Evolutionary conservation across 2,113 vertebrate genomes (phyloP).

Genomic region (Onychostruthus taczanowskii): DNA sequence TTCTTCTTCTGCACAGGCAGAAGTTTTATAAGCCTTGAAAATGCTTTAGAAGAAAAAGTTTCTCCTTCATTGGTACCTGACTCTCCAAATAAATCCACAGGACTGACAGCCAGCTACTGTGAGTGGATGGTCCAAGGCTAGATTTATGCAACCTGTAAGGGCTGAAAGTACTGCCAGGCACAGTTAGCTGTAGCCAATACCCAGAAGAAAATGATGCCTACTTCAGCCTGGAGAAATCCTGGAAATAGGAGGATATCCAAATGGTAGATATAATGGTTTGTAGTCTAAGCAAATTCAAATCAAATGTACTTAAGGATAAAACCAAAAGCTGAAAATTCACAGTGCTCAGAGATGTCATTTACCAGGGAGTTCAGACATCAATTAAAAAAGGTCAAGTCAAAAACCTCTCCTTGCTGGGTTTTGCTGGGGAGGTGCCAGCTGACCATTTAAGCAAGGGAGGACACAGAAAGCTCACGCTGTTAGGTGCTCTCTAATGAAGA

Average conservation of each 20-base stretch:
- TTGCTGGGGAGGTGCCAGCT: not conserved
- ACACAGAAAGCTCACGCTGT: not conserved
- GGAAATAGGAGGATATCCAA: not conserved
- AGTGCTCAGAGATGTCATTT: not conserved
- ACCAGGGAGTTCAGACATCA: not conserved
- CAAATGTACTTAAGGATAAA: not conserved
- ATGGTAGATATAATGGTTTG: not conserved
- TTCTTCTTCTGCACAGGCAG: not conserved
- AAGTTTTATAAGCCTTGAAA: not conserved
- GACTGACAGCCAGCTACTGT: not conserved
- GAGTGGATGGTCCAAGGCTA: not conserved
- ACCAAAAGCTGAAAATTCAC: not conserved
- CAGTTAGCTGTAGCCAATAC: not conserved
- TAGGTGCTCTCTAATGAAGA: not conserved
- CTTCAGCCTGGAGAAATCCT: not conserved
- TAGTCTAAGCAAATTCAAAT: not conserved
- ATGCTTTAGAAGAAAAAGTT: not conserved
- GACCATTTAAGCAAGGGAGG: not conserved
- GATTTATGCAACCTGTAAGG: not conserved
- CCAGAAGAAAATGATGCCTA: not conserved
- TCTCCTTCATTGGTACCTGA: not conserved
- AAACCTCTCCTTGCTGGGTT: not conserved
- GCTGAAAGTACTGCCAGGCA: not conserved
- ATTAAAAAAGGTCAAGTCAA: not conserved
- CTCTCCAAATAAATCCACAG: not conserved